Percentiles rank a stretch among this genome's conserved stretches.
Conservation (phyloP, 2,888 invertebrate species). For the Bhutanitis thaidina region DNA sequence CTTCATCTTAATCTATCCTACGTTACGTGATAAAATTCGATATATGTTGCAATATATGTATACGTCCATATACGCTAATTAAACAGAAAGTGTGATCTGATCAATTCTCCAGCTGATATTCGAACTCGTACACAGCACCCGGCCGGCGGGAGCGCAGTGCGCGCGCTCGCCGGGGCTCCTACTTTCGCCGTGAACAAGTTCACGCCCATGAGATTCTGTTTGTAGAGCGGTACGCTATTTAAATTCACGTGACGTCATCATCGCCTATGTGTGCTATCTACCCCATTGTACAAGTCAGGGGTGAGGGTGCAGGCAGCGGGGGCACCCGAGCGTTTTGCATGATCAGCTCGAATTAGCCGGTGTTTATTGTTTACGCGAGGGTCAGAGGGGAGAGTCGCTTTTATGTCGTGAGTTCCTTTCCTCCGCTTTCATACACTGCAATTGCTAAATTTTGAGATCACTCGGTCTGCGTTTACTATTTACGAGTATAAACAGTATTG, state of each 20-base stretch:
- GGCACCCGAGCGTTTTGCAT: conserved; percentile 34
- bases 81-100: no score
- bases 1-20: no score
- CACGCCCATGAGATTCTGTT: background rate
- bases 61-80: no score
- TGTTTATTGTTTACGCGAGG: conserved; percentile 35
- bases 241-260: background rate
- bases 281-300: conserved; percentile 1
- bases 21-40: no score
- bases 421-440: background rate
- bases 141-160: no score
- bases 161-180: no score
- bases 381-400: conserved; percentile 15
- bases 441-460: background rate
- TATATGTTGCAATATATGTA: no score
- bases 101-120: no score
- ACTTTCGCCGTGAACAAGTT: background rate
- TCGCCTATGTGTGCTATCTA: background rate
- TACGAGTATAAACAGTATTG: no score
- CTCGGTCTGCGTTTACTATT: no score
- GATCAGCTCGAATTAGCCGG: conserved; percentile 43
- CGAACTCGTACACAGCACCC: no score
- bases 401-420: conserved; percentile 13
- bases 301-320: background rate
- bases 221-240: background rate